Base-by-base conservation (phyloP, 1,140 invertebrate genomes). In the Sarcophaga peregrina region DNA sequence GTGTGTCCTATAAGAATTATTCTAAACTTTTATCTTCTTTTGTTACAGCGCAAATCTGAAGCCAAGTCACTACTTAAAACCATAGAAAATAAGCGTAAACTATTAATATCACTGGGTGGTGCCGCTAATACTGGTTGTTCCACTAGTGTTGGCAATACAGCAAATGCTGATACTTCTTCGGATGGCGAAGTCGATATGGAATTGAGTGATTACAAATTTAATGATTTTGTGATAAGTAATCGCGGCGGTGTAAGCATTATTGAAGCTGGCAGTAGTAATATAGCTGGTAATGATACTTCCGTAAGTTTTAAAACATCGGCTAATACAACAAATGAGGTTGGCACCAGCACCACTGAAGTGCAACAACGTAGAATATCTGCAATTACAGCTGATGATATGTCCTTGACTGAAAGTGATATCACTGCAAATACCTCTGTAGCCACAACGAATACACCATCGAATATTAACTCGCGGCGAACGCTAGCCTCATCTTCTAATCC, bases 41-140 rank as follows among this genome's bases (percentile, higher is more conserved):
- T 82, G 17, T 80, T 8, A 85, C 45, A 96, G 95, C 97, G 96
- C 0, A 96, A 97, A 91, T 96, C 98, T 91, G 96, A 97, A 90
- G 97, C 96, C 0, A 98, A 98, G 91, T 95, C 95, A 2, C 92
- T 98, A 81, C 89, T 98, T 0, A 95, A 95, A 90, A 95, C 95
- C 0, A 98, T 98, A 75, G 93, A 95, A 47, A 93, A 93, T 82
- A 94, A 93, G 85, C 91, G 94, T 88, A 91, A 89, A 48, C 4
- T 37, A 80, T 84, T 62, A 74, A 84, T 62, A 15, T n/a, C 45
- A 68, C 58, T 48, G 20, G 11, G 17, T 54, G 54, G 9, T 8
- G 58, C 78, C 1, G n/a, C 17, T 5, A 15, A 15, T 37, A n/a
- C 45, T 10, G 15, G 17, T 6, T 10, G 7, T 7, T n/a, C 80